Percentiles rank a stretch among this genome's conserved stretches.
phyloP scores from a whole-genome alignment of 2,888 invertebrate genomes.

The Monopis laevigella region DNA sequence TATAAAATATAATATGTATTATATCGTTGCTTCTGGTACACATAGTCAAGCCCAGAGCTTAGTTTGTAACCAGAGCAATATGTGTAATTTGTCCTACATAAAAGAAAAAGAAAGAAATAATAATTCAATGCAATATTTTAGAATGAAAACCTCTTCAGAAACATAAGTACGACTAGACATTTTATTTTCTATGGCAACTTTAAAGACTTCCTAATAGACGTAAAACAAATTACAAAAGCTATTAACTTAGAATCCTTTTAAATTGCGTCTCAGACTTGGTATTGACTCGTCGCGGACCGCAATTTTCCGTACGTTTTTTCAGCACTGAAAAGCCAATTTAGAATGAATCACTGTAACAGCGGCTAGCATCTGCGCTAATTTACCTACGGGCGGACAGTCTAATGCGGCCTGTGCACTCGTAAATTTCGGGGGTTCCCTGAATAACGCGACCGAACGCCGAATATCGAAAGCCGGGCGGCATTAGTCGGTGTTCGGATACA shows the following conservation, averaged over 20 bases:
- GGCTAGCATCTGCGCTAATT: constrained; percentile 67
- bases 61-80: too few relatives aligned
- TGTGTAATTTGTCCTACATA: too few relatives aligned
- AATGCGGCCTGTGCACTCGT: constrained; percentile 61
- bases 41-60: too few relatives aligned
- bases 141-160: too few relatives aligned
- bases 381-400: constrained; percentile 67
- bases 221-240: constrained; percentile 31
- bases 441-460: constrained; percentile 55
- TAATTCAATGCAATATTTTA: constrained; percentile 42
- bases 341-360: constrained; percentile 66
- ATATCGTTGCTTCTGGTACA: too few relatives aligned
- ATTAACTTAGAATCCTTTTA: constrained; percentile 46
- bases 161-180: too few relatives aligned
- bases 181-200: too few relatives aligned
- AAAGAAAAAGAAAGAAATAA: constrained; percentile 23
- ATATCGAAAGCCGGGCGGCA: constrained; percentile 66
- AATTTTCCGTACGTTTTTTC: constrained; percentile 46
- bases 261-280: constrained; percentile 33
- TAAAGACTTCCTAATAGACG: too few relatives aligned
- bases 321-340: constrained; percentile 65
- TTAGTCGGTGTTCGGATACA: constrained; percentile 51
- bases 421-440: constrained; percentile 33
- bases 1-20: too few relatives aligned
- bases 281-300: constrained; percentile 24